These are phyloP conservation scores for Microchirus variegatus DNA, from an alignment of 2,797 vertebrate genomes.

Conservation along the genomic window DNA sequence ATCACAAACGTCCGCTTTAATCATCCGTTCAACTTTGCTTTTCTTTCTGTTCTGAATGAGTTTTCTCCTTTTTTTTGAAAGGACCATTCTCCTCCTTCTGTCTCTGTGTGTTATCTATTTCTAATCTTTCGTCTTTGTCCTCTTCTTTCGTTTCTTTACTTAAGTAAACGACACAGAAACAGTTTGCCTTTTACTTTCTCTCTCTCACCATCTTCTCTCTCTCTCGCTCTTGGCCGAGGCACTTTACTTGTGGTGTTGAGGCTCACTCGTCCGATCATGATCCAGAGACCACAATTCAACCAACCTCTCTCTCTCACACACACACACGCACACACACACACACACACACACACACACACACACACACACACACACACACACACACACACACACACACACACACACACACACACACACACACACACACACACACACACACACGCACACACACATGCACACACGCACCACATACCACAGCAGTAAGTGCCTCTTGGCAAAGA, in stretches of 20 bases:
- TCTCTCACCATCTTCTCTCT: background rate
- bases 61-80: background rate
- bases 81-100: too few species aligned
- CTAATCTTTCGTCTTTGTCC: background rate
- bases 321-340: background rate
- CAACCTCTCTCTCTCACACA: conserved; percentile 13
- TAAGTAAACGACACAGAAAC: background rate
- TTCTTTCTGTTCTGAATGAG: background rate
- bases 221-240: conserved; percentile 12
- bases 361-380: conserved; percentile 20
- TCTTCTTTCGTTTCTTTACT: background rate
- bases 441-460: conserved; percentile 18
- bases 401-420: too few species aligned
- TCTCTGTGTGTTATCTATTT: background rate
- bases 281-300: conserved; percentile 42
- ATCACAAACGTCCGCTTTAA: too few species aligned
- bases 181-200: background rate
- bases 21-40: background rate
- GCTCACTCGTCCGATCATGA: conserved; percentile 14
- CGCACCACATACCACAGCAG: conserved; percentile 39
- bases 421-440: conserved; percentile 8
- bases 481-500: conserved; percentile 52
- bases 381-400: conserved; percentile 20
- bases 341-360: conserved; percentile 13
- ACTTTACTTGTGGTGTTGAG: conserved; percentile 27